Conservation (phyloP, 2,113 vertebrate species). For the Indicator maculatus region DNA sequence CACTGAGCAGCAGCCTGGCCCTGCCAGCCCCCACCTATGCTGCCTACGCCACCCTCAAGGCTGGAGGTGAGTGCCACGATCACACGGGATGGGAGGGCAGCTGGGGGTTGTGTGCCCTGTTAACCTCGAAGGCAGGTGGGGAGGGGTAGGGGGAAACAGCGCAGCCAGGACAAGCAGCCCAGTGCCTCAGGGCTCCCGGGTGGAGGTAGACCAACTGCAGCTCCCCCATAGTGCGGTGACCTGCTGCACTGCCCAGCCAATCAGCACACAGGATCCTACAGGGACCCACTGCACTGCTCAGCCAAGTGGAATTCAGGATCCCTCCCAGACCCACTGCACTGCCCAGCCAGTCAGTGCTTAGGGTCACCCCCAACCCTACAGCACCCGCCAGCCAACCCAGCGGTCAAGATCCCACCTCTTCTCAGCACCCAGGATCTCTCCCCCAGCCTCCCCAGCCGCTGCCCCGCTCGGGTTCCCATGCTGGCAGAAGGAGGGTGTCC, state of each 20-base stretch:
- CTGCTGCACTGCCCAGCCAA: neutral
- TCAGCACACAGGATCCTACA: neutral
- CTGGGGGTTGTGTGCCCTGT: fast-evolving
- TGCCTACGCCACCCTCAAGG: constrained; percentile 72
- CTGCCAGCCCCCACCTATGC: constrained; percentile 54
- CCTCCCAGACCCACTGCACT: neutral
- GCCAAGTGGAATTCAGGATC: neutral
- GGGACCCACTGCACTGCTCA: neutral
- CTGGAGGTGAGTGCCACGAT: constrained; percentile 67
- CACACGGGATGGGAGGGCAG: fast-evolving
- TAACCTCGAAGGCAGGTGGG: fast-evolving
- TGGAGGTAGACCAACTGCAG: neutral
- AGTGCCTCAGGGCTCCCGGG: neutral
- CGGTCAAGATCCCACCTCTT: neutral
- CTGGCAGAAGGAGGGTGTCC: too few relatives aligned
- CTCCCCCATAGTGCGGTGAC: neutral
- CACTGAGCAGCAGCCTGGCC: constrained; percentile 21
- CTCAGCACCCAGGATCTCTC: neutral
- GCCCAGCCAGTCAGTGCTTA: fast-evolving
- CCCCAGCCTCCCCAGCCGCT: neutral
- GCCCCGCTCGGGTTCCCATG: too few relatives aligned
- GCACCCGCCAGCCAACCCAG: neutral
- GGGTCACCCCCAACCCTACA: neutral
- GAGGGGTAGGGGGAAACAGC: neutral
- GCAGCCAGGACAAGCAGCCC: neutral